Evolutionary conservation across 2,888 invertebrate species (phyloP), one percentile per base, ranked within the genome.

Genomic region (Nysson spinosus): DNA sequence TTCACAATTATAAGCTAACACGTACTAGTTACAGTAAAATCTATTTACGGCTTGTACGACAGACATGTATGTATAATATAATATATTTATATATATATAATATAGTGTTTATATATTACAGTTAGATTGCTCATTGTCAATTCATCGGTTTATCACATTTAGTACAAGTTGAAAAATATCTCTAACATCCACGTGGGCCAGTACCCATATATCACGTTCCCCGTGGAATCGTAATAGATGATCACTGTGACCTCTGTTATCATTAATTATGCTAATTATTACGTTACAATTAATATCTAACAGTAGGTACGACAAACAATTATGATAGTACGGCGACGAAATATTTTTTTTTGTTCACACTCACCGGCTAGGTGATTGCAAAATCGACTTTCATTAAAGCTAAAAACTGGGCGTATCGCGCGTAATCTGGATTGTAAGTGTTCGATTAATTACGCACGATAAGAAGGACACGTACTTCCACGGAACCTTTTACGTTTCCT

Each of bases 121-220:
- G 70, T 86, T 83, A 83, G 85, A 86, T 85, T 85, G 85, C 85
- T 87, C 87, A 87, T 86, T 87, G 85, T 86, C 86, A 86, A 87
- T 85, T 86, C 85, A 83, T 86, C 83, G 81, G 78, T 83, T 76
- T 87, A 87, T 86, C 86, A 86, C 86, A 87, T 86, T 86, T 86
- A 87, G 83, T 86, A 86, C 81, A 86, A 83, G 84, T 86, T 87
- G 83, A 87, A 86, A 87, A 87, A 86, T 87, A 86, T 86, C 78
- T 83, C 87, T 86, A 88, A 88, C 89, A 87, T 85, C 80, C 81
- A 86, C 86, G 87, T 87, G 72, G 19, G 69, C 56, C 62, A 28
- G 35, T 57, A 50, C 64, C 57, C n/a, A 43, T 40, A 39, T 39
- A 26, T 40, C 42, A 35, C 43, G 47, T 22, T 30, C 22, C 55